Evolutionary conservation across 2,797 vertebrate genomes (phyloP).

Genomic region (Pitangus sulphuratus): DNA sequence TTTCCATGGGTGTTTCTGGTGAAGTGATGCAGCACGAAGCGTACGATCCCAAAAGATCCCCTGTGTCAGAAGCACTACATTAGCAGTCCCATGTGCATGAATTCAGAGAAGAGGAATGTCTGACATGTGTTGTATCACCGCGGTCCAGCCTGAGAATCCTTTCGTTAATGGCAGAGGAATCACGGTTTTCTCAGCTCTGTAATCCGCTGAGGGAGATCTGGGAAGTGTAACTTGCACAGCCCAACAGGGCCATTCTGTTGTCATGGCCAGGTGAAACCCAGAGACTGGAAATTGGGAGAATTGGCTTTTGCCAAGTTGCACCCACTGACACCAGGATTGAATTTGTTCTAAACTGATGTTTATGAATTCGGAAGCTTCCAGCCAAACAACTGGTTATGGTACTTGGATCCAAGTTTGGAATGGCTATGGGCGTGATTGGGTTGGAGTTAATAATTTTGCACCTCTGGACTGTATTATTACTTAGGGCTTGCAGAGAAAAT

Average conservation of each 20-base stretch:
- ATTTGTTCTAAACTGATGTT: not conserved
- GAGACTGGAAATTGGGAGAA: not conserved
- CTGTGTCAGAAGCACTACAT: conserved; percentile 1
- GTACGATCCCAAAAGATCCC: not conserved
- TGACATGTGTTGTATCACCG: conserved; percentile 25
- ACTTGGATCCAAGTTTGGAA: not conserved
- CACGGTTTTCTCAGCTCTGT: not conserved
- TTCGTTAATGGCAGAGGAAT: conserved; percentile 1
- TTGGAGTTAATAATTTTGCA: not conserved
- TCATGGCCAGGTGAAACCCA: not conserved
- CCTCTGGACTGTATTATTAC: not conserved
- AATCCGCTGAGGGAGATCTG: not conserved
- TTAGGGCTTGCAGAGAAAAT: not conserved
- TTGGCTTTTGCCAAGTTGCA: not conserved
- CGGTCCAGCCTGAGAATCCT: not conserved
- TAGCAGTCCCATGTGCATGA: conserved; percentile 32
- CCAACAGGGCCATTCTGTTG: not conserved
- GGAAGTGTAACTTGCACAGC: not conserved
- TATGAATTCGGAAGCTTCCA: not conserved
- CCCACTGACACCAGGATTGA: not conserved
- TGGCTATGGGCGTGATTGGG: not conserved
- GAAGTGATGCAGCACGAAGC: not conserved
- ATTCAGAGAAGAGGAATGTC: conserved; percentile 48
- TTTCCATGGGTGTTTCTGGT: not conserved
- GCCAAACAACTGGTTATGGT: not conserved